phyloP scores from a whole-genome alignment of 2,888 invertebrate genomes.

The Drosophila nigritarsus region DNA sequence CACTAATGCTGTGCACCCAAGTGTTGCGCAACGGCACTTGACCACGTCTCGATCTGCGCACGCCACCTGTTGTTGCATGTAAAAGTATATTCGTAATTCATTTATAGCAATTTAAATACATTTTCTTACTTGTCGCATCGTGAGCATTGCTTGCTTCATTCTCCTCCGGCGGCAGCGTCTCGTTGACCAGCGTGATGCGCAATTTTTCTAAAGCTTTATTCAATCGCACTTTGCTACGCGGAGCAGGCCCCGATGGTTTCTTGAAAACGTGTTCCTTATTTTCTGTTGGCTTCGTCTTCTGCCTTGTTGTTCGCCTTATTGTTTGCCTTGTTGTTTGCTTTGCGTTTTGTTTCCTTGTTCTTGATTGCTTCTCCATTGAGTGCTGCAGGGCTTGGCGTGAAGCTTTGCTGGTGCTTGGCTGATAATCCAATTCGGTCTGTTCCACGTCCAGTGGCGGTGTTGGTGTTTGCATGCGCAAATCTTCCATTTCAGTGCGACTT shows the following conservation, averaged over 20 bases:
- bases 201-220: not conserved
- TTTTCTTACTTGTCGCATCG: conserved; percentile 28
- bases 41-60: conserved; percentile 72
- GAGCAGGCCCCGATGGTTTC: conserved; percentile 46
- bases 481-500: conserved; percentile 16
- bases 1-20: conserved; percentile 30
- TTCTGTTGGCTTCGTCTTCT: not conserved
- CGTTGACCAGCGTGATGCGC: not conserved
- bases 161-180: not conserved
- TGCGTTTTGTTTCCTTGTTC: not conserved
- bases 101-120: not conserved
- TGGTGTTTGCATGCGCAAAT: conserved; percentile 17
- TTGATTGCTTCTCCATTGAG: not conserved
- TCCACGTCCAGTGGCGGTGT: not conserved
- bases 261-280: conserved; percentile 47
- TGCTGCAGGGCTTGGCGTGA: conserved; percentile 18
- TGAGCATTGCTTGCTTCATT: not conserved
- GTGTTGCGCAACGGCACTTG: conserved; percentile 54
- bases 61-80: conserved; percentile 10
- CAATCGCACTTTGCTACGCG: not conserved
- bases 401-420: conserved; percentile 44
- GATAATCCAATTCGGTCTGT: not conserved
- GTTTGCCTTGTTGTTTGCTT: not conserved
- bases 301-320: not conserved
- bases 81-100: not conserved